Evolutionary conservation across 2,888 invertebrate genomes (phyloP).

Genomic region (Bibio marci): DNA sequence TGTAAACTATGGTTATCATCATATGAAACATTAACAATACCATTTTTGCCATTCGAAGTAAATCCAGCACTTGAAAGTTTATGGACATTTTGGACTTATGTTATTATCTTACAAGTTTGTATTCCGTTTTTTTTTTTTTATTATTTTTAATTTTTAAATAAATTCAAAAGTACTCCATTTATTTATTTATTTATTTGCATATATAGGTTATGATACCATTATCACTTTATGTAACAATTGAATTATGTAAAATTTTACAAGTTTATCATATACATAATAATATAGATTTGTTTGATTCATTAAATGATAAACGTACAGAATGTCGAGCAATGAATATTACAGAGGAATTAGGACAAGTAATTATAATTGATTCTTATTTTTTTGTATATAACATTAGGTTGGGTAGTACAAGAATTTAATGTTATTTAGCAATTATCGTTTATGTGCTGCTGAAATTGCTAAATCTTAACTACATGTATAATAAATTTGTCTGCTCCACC

Average conservation of each 20-base stretch:
- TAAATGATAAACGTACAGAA: constrained; percentile 65
- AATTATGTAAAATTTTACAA: constrained; percentile 89
- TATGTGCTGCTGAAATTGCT: too few relatives aligned
- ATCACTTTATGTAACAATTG: constrained; percentile 90
- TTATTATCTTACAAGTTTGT: constrained; percentile 77
- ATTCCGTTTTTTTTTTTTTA: not conserved
- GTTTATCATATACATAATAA: constrained; percentile 91
- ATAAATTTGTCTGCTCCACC: too few relatives aligned
- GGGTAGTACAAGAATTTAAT: too few relatives aligned
- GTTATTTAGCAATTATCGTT: too few relatives aligned
- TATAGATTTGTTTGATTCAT: constrained; percentile 66
- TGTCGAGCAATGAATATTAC: constrained; percentile 93
- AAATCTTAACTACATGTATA: too few relatives aligned
- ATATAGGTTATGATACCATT: constrained; percentile 90
- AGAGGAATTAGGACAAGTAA: constrained; percentile 86
- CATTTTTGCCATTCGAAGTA: constrained; percentile 45
- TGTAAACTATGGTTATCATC: constrained; percentile 65
- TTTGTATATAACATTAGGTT: too few relatives aligned
- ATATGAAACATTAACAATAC: constrained; percentile 34
- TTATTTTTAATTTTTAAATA: not conserved
- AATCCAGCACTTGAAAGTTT: constrained; percentile 58
- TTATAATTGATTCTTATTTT: constrained; percentile 7
- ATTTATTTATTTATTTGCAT: too few relatives aligned
- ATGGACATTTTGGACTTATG: constrained; percentile 85
- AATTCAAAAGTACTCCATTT: constrained; percentile 12